phyloP scores from a whole-genome alignment of 2,888 invertebrate genomes.

The Embidobia sp. region DNA sequence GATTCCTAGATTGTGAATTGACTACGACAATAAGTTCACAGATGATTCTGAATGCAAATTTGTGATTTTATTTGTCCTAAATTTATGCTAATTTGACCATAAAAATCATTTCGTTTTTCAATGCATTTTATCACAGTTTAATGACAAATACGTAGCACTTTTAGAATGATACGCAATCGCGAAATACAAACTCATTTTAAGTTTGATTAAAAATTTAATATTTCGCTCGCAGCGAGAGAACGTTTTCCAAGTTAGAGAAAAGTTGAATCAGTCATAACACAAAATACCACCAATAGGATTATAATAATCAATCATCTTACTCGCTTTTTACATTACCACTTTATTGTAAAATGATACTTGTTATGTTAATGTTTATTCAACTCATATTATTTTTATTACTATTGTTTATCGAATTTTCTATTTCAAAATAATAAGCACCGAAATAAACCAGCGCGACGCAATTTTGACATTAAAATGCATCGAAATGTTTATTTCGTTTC shows the following conservation, averaged over 20 bases:
- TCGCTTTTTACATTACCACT: slow-evolving; percentile 12
- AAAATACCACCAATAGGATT: slow-evolving; percentile 20
- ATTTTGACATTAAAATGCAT: slow-evolving; percentile 51
- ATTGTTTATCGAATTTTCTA: too few species aligned
- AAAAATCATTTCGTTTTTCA: too few species aligned
- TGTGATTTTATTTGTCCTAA: too few species aligned
- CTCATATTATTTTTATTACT: too few species aligned
- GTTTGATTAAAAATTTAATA: slow-evolving; percentile 53
- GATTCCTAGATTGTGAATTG: too few species aligned
- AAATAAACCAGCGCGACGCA: slow-evolving; percentile 14
- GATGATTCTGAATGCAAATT: too few species aligned
- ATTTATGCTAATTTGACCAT: too few species aligned
- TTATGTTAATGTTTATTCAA: too few species aligned
- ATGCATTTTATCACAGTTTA: slow-evolving; percentile 9
- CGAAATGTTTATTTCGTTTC: slow-evolving; percentile 46
- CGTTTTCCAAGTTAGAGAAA: slow-evolving; percentile 23
- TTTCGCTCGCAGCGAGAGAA: slow-evolving; percentile 33
- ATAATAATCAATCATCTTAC: slow-evolving; percentile 48
- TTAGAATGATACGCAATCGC: slow-evolving; percentile 22
- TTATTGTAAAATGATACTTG: neutral
- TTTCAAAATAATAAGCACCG: slow-evolving; percentile 13
- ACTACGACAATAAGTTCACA: too few species aligned
- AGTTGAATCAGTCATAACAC: slow-evolving; percentile 30
- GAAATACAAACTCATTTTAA: slow-evolving; percentile 41
- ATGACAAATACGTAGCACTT: slow-evolving; percentile 18